Evolutionary conservation across 2,888 invertebrate genomes (phyloP), one percentile per base, ranked within the genome.

Genomic region (Macrophya alboannulata): DNA sequence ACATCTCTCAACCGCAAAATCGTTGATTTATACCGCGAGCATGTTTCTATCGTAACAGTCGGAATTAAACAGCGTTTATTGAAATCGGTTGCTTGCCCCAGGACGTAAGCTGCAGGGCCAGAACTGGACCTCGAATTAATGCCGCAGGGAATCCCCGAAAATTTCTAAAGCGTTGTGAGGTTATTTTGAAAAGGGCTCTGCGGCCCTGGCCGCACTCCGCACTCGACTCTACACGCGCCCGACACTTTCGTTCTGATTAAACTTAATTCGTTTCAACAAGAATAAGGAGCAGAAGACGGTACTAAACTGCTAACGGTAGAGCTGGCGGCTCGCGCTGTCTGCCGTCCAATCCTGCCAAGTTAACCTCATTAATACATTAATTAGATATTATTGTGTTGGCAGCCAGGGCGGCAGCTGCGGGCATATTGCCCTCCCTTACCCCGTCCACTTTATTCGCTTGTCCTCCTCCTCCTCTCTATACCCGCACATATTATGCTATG

Each of bases 331-430:
- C 89, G 90, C 92, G 90, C 90, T 91, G 92, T 92, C 93, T 92
- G 92, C 90, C 91, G 91, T 90, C 92, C 92, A 91, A 92, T 92
- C 92, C 92, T 91, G 90, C 91, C 92, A 92, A 93, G 90, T 93
- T 93, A 93, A 93, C 93, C 93, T 93, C 92, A 93, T 93, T 93
- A 93, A 93, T 93, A 93, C 92, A 92, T 93, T 93, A 93, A 93
- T 93, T 92, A 93, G 92, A 93, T 93, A 92, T 93, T 92, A 92
- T 93, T 93, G 93, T 91, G 93, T 92, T 92, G 92, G 92, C 90
- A 92, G 92, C 88, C 91, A 90, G 91, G 91, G 92, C 92, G 92
- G 92, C 92, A 93, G 92, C 91, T 92, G 91, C 91, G 91, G 91
- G 90, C 87, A 88, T 87, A 87, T 84, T 59, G 55, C 85, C 31